A percentile compares a stretch with the other conserved stretches of the same genome.
Evolutionary conservation across 2,888 invertebrate species (phyloP).

Genomic region (Cephonodes hylas): DNA sequence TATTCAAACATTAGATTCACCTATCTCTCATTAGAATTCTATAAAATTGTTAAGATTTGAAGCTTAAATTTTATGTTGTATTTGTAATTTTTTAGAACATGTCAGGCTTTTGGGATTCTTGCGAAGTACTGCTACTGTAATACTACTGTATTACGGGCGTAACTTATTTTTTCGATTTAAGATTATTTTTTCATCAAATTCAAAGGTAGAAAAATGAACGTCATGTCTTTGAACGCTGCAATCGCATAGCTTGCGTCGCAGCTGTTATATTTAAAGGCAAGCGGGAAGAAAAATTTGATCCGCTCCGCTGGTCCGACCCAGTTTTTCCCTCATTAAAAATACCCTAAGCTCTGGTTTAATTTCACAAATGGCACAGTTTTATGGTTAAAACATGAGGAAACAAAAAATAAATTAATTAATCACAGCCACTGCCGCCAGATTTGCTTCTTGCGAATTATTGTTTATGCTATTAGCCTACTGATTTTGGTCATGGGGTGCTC

Average conservation of each 20-base stretch:
- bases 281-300: slow-evolving; percentile 42
- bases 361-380: slow-evolving; percentile 36
- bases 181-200: too few species aligned
- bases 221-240: background rate
- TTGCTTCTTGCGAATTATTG: background rate
- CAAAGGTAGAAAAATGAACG: too few species aligned
- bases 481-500: background rate
- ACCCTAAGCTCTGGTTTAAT: slow-evolving; percentile 38
- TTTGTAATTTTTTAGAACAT: too few species aligned
- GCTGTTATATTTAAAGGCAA: slow-evolving; percentile 23
- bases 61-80: too few species aligned
- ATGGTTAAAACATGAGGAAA: slow-evolving; percentile 18
- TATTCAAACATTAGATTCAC: too few species aligned
- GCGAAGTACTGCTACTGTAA: too few species aligned
- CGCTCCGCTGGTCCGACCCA: slow-evolving; percentile 38
- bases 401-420: slow-evolving; percentile 16
- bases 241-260: background rate
- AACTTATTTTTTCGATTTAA: too few species aligned
- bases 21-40: too few species aligned
- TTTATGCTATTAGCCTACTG: background rate
- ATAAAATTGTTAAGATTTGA: too few species aligned
- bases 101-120: too few species aligned
- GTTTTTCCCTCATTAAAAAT: slow-evolving; percentile 44
- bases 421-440: background rate
- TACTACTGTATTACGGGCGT: too few species aligned